These are phyloP conservation scores for Virgularia gustaviana DNA, from an alignment of 92 coral and sea anemone species.

Conservation along the genomic window DNA sequence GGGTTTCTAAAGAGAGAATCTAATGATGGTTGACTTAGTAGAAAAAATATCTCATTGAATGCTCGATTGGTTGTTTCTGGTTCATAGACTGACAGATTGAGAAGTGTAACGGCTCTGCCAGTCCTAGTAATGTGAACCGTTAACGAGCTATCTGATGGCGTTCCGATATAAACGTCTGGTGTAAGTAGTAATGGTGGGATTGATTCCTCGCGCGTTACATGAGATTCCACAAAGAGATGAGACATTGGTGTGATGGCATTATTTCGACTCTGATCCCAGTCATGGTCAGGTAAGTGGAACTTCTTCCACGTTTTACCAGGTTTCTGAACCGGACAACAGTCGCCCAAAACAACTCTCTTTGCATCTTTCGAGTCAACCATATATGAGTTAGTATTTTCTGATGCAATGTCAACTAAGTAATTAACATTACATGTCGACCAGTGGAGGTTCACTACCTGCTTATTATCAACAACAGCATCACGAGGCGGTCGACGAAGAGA, in stretches of 20 bases:
- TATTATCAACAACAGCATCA: constrained; percentile 43
- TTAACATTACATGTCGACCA: constrained; percentile 56
- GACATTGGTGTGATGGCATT: constrained; percentile 59
- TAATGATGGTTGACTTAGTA: constrained; percentile 50
- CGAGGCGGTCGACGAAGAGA: constrained; percentile 51
- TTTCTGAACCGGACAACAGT: constrained; percentile 46
- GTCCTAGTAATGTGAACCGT: constrained; percentile 44
- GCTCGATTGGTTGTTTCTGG: constrained; percentile 51
- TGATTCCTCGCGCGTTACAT: background rate
- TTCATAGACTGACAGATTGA: constrained; percentile 44
- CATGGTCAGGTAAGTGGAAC: constrained; percentile 40
- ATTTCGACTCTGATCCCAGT: constrained; percentile 45
- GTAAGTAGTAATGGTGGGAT: background rate
- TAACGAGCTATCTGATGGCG: constrained; percentile 8
- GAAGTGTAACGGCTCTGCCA: constrained; percentile 55
- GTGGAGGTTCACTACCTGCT: constrained; percentile 48
- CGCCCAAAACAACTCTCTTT: constrained; percentile 44
- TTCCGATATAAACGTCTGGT: background rate
- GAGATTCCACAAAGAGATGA: constrained; percentile 47
- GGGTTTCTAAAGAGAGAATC: constrained; percentile 48
- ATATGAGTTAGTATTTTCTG: background rate
- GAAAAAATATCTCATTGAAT: constrained; percentile 52
- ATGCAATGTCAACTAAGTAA: constrained; percentile 41
- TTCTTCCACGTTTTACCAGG: constrained; percentile 46
- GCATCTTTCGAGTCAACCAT: constrained; percentile 60